phyloP scores from a whole-genome alignment of 2,888 invertebrate genomes.

The Resseliella maxima region DNA sequence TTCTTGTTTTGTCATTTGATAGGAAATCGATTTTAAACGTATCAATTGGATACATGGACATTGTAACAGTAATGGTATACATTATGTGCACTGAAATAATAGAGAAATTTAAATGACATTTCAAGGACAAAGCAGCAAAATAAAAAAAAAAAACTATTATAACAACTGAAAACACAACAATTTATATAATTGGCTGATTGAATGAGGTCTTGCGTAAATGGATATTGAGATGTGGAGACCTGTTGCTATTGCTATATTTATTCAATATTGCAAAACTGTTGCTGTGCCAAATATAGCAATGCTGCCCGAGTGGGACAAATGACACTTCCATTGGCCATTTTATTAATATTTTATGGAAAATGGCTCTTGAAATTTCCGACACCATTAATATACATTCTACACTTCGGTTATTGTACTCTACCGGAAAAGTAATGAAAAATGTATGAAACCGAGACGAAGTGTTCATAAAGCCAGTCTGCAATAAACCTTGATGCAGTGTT shows the following conservation, averaged over 20 bases:
- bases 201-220: constrained; percentile 15
- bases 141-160: neutral
- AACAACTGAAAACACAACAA: neutral
- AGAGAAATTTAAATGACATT: constrained; percentile 30
- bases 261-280: too few species aligned
- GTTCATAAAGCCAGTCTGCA: neutral
- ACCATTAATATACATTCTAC: neutral
- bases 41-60: neutral
- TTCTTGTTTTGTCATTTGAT: constrained; percentile 10
- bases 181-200: constrained; percentile 37
- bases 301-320: neutral
- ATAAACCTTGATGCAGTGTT: neutral
- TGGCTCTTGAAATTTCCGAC: neutral
- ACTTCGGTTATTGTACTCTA: neutral
- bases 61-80: neutral
- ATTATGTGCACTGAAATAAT: neutral
- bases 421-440: neutral
- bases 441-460: neutral
- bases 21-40: neutral
- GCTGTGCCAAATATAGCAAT: neutral
- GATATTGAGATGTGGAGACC: neutral
- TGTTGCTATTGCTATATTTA: neutral
- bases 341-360: constrained; percentile 20
- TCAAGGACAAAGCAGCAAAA: neutral
- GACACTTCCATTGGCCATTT: neutral